These are phyloP conservation scores for Peromyscus leucopus DNA, from an alignment of 2,113 vertebrate genomes.

Conservation along the genomic window DNA sequence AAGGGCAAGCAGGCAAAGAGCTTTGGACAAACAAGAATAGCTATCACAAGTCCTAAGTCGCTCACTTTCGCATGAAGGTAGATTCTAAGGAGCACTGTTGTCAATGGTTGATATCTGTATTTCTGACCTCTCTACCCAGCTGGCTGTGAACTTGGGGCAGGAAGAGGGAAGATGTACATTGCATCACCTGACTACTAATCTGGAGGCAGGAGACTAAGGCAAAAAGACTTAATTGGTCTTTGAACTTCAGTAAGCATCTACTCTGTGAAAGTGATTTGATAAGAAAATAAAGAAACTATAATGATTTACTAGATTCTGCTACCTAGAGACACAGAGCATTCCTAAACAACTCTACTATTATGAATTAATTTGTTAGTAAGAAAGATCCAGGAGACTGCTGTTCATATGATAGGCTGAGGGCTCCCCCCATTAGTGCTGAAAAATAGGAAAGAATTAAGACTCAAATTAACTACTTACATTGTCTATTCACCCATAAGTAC, in stretches of 20 bases:
- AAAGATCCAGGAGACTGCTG: not conserved
- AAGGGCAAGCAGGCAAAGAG: not conserved
- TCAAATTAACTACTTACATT: not conserved
- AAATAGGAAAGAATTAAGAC: not conserved
- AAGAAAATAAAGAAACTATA: not conserved
- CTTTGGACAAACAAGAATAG: no score
- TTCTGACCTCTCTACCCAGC: not conserved
- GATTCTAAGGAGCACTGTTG: not conserved
- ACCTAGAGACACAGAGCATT: not conserved
- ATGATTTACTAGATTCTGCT: not conserved
- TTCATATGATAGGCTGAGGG: not conserved
- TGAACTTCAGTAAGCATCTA: not conserved
- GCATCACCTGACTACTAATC: not conserved
- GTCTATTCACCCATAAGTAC: not conserved
- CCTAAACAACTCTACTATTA: not conserved
- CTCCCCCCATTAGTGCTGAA: not conserved
- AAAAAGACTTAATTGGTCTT: not conserved
- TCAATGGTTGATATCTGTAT: not conserved
- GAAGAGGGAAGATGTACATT: not conserved
- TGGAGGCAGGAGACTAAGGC: not conserved
- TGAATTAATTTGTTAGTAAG: conserved; percentile 1
- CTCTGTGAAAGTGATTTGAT: not conserved
- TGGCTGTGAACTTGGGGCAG: not conserved
- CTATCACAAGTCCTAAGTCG: not conserved
- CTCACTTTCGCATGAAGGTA: not conserved